These are phyloP conservation scores for Neodon shergylaensis DNA, from an alignment of 2,113 vertebrate genomes.

Conservation along the genomic window DNA sequence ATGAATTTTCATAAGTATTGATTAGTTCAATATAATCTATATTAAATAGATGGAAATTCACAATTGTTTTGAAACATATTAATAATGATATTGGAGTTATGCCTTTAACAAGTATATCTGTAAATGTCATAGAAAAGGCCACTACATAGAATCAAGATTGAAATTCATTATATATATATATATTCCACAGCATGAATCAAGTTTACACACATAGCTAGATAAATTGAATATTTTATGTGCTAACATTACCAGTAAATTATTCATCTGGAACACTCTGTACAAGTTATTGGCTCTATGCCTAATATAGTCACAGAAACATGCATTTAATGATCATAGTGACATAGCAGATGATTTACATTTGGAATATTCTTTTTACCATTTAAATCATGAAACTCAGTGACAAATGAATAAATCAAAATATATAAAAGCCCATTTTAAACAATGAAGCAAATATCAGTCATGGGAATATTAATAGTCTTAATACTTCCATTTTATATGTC, in stretches of 20 bases:
- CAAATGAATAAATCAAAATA: slow-evolving; percentile 24
- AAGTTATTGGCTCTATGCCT: background rate
- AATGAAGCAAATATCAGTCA: slow-evolving; percentile 27
- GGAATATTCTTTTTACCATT: slow-evolving; percentile 24
- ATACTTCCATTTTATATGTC: background rate
- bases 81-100: background rate
- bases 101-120: background rate
- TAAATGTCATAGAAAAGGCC: background rate
- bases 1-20: background rate
- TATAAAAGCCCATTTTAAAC: background rate
- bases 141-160: background rate
- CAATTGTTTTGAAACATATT: background rate
- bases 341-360: slow-evolving; percentile 1
- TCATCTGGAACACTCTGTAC: background rate
- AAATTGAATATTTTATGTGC: background rate
- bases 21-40: background rate
- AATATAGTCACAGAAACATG: background rate
- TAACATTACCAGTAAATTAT: slow-evolving; percentile 35
- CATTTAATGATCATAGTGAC: slow-evolving; percentile 10
- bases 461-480: background rate
- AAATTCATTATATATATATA: background rate
- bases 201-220: background rate
- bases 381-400: slow-evolving; percentile 37
- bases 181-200: background rate
- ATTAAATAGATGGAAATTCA: background rate